Evolutionary conservation across 2,113 vertebrate genomes (phyloP).

Genomic region (Cettia cetti): DNA sequence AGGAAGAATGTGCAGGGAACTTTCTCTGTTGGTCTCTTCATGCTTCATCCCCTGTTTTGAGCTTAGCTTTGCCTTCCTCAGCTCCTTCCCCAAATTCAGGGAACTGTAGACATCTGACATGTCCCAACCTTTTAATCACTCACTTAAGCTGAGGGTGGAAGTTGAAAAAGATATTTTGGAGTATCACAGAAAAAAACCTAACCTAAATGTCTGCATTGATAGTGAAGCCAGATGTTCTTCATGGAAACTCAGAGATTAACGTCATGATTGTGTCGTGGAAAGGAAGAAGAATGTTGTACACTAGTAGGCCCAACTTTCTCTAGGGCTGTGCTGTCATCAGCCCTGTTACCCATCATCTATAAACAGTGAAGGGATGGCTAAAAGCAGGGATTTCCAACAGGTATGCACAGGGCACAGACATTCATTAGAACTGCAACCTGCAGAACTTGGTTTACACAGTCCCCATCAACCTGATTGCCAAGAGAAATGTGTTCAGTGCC

Average conservation of each 20-base stretch:
- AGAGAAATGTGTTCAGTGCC: background rate
- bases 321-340: background rate
- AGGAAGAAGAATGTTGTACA: background rate
- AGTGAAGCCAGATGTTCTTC: background rate
- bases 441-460: background rate
- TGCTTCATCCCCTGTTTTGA: background rate
- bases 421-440: background rate
- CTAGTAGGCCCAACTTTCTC: background rate
- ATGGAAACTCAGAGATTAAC: background rate
- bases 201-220: background rate
- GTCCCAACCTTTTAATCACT: background rate
- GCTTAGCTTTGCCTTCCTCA: background rate
- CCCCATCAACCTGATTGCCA: background rate
- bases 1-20: background rate
- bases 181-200: background rate
- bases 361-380: background rate
- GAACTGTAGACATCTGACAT: background rate
- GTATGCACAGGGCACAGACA: background rate
- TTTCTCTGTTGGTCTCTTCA: background rate
- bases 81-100: background rate
- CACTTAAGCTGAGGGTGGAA: background rate
- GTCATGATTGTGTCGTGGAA: accelerated
- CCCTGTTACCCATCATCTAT: background rate
- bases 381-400: background rate
- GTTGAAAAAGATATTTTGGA: background rate